These are phyloP conservation scores for Anagyrus pseudococci DNA, from an alignment of 2,888 invertebrate genomes.

Conservation along the genomic window DNA sequence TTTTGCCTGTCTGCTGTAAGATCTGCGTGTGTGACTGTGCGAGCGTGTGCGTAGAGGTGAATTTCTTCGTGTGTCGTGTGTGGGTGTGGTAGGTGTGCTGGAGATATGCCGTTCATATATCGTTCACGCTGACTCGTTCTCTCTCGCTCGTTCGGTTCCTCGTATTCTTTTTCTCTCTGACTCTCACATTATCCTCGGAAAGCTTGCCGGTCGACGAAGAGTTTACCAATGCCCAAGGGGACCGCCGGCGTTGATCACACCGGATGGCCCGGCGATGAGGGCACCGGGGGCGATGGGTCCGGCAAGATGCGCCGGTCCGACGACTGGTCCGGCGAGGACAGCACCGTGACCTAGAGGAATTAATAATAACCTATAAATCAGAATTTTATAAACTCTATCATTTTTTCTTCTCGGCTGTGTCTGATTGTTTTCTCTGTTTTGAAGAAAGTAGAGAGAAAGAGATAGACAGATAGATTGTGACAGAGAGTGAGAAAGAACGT, in stretches of 20 bases:
- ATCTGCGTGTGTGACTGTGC: no score
- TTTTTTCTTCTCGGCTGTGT: no score
- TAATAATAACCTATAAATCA: no score
- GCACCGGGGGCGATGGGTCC: slow-evolving; percentile 56
- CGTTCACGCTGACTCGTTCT: not conserved
- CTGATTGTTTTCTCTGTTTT: not conserved
- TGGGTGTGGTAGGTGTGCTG: not conserved
- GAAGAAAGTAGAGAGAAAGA: slow-evolving; percentile 17
- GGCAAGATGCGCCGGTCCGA: slow-evolving; percentile 51
- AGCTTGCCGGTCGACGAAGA: not conserved
- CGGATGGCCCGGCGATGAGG: slow-evolving; percentile 57
- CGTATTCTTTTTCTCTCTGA: no score
- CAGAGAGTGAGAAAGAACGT: no score
- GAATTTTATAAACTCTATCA: no score
- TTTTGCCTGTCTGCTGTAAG: no score
- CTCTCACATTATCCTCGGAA: no score
- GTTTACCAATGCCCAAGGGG: not conserved
- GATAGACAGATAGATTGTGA: not conserved
- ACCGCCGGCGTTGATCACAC: slow-evolving; percentile 53
- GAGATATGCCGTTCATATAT: not conserved
- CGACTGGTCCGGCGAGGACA: slow-evolving; percentile 54
- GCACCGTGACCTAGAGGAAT: slow-evolving; percentile 45
- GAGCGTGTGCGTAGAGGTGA: no score
- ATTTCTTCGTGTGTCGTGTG: no score
- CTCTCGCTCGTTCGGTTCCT: not conserved